Base-by-base conservation (phyloP, 2,888 invertebrate species). In the Shargacucullia verbasci region DNA sequence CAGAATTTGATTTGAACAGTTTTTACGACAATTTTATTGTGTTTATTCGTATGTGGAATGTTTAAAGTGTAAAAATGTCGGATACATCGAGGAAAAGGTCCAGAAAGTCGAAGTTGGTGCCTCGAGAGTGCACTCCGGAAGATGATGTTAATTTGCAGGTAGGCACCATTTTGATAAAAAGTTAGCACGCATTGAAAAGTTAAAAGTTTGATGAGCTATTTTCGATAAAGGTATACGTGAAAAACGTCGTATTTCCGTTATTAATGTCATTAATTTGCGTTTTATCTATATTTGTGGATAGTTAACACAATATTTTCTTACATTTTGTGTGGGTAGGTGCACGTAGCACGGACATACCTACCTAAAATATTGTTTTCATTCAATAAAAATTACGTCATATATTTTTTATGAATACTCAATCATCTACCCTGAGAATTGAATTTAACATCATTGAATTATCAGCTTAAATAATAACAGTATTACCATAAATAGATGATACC, bases 91-190 rank as follows among this genome's bases (percentile, higher is more conserved):
- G 69, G 33, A 86, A 78, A 68, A 63, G 78, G 29, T 55, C 61
- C 20, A 78, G 85, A 43, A 86, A 86, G 58, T 55, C 81, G 3
- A 86, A 83, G 54, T 62, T 85, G 45, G 75, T 80, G 53, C 78
- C 75, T 20, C 75, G 86, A 6, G 61, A 79, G 10, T 76, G 59
- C 43, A 70, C 73, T 0, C 12, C 20, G 0, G 73, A 70, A 13
- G 52, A 47, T n/a, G 55, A 43, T 39, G 12, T 46, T 31, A 35
- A 53, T 43, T 48, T 68, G 53, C 73, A 74, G 74, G 74, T 73
- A 59, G 47, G 41, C 76, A 73, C 76, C 73, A 73, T 73, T 60
- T 73, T 73, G 76, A 57, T 7, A 15, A 53, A 20, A 71, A 63
- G 10, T 66, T 68, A 39, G 15, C 44, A 48, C 34, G 29, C 38